Base-by-base conservation (phyloP, 2,113 vertebrate species). In the Oxygymnocypris stewartii region DNA sequence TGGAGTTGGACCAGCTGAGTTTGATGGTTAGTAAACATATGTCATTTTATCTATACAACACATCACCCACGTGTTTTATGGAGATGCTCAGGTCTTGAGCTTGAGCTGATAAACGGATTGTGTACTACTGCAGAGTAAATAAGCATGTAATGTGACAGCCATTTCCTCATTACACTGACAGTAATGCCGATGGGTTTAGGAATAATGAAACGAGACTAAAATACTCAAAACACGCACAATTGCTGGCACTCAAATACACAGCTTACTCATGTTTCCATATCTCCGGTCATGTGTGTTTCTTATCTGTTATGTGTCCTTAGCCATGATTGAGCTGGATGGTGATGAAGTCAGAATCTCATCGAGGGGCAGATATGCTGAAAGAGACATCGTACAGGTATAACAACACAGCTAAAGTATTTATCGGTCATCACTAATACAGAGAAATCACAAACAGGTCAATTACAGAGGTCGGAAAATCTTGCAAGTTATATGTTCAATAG, bases 371-470 rank as follows among this genome's bases (percentile, higher is more conserved):
- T 97, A 94, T 65, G 98, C 98, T 9, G 98, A 99, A 93, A 96
- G 98, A 90, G 98, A 99, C 91, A 99, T 99, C 89, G 98, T 99
- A 54, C 98, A 99, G 98, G 98, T 99, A 91, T 16, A 76, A 31
- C 28, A 9, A 49, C 54, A 78, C 49, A 13, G 12, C 28, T 61
- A 49, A 14, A 44, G 4, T 40, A 40, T 59, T 28, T 59, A 37
- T 20, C 14, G 9, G 20, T 69, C 28, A 69, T 3, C 14, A 69
- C 16, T 69, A 69, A 69, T 69, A 37, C 31, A 69, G 65, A 16
- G 65, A 35, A 14, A 37, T 69, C 31, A 18, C 31, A 37, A 69
- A 69, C 31, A 69, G 28, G 28, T 6, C 63, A 65, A 49, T 49
- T 49, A 49, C 4, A 49, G 47, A 51, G 49, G 49, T 51, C 16